A percentile compares a stretch with the other conserved stretches of the same genome.
Conservation (phyloP, 2,797 vertebrate species). For the Cryptoprocta ferox region DNA sequence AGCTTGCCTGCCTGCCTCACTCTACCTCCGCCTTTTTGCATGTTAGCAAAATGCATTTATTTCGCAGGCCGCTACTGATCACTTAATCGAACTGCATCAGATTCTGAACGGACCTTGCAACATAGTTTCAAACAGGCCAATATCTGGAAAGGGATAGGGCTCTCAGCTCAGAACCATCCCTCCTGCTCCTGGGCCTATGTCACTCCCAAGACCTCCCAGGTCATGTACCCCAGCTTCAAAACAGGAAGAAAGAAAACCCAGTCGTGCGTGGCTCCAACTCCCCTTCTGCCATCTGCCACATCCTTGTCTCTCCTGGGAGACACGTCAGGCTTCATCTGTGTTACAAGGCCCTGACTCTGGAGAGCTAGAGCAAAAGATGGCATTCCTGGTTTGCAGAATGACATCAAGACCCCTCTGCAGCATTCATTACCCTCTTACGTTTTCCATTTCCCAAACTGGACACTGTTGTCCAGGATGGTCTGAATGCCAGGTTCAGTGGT, state of each 20-base stretch:
- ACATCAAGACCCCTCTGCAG: neutral
- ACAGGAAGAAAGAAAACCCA: neutral
- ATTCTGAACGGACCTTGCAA: neutral
- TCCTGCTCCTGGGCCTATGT: neutral
- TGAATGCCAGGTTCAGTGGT: neutral
- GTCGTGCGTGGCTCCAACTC: rapidly evolving
- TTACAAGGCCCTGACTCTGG: neutral
- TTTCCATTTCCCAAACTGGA: constrained; percentile 18
- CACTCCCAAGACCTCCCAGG: neutral
- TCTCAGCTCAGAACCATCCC: neutral
- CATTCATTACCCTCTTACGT: neutral
- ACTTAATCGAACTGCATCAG: neutral
- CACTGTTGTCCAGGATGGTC: neutral
- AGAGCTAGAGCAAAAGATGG: neutral
- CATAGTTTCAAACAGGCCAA: neutral
- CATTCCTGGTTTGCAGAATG: neutral
- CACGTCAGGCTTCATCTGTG: neutral
- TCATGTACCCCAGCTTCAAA: neutral
- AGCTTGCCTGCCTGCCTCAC: no score
- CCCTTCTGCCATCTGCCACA: neutral
- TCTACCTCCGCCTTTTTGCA: neutral
- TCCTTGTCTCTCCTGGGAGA: neutral
- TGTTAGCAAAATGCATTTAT: neutral
- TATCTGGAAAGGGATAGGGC: neutral
- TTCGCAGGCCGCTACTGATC: neutral